Percentiles rank a stretch among this genome's conserved stretches.
Conservation (phyloP, 1,140 invertebrate species). For the Portunus trituberculatus region DNA sequence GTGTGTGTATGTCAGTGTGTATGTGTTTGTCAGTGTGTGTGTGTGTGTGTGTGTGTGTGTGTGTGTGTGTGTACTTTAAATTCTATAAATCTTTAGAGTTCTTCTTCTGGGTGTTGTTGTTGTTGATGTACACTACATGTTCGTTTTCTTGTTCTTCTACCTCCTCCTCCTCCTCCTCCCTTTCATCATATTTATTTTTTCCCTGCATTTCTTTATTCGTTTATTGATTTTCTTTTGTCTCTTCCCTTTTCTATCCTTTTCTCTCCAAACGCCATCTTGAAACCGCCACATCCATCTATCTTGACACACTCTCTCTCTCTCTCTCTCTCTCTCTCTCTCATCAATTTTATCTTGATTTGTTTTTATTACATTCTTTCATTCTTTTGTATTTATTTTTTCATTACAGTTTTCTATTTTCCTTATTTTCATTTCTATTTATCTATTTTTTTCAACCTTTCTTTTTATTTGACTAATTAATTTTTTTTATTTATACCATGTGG, state of each 20-base stretch:
- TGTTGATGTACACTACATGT: neutral
- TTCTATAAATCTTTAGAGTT: no score
- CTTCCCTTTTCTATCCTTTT: neutral
- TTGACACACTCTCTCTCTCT: neutral
- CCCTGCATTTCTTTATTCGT: neutral
- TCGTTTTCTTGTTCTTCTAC: neutral
- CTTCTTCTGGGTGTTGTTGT: no score
- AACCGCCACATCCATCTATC: no score
- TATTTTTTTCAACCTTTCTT: no score
- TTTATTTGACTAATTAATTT: no score
- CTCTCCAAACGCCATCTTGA: neutral
- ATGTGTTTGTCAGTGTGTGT: neutral
- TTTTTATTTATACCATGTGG: no score
- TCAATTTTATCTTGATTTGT: neutral
- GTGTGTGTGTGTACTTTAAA: neutral
- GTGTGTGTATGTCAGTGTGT: constrained; percentile 29
- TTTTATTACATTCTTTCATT: neutral
- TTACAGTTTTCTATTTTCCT: neutral
- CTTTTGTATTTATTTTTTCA: neutral
- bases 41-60: neutral
- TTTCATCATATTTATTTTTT: no score
- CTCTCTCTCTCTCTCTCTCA: constrained; percentile 43
- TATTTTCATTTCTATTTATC: no score
- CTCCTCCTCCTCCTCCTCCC: neutral
- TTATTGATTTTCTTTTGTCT: neutral